Evolutionary conservation across 1,140 invertebrate species (phyloP).

Genomic region (Drosophila kanapiae): DNA sequence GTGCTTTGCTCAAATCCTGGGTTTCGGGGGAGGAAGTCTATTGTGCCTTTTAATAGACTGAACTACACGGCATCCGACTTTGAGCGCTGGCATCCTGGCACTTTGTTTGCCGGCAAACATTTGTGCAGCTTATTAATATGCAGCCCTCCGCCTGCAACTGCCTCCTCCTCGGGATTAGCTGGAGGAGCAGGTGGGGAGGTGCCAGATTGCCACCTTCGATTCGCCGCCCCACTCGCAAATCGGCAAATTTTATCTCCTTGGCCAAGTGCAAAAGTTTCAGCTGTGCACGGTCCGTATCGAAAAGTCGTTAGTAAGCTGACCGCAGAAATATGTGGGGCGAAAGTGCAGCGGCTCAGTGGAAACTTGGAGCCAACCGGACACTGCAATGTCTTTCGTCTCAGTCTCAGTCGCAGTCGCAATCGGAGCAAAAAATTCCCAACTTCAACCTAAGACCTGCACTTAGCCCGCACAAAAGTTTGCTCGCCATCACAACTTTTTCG

Average conservation of each 20-base stretch:
- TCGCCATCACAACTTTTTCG: constrained; percentile 48
- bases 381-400: constrained; percentile 45
- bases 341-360: constrained; percentile 31
- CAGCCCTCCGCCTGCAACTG: constrained; percentile 37
- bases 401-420: constrained; percentile 49
- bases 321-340: constrained; percentile 62
- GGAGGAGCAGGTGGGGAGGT: constrained; percentile 57
- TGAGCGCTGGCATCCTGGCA: constrained; percentile 42
- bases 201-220: constrained; percentile 1
- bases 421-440: constrained; percentile 67
- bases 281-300: constrained; percentile 63
- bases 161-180: constrained; percentile 39
- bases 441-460: constrained; percentile 71
- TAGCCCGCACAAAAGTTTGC: constrained; percentile 65
- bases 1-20: not conserved
- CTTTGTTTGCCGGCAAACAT: constrained; percentile 70
- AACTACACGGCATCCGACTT: constrained; percentile 45
- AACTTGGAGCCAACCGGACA: constrained; percentile 35
- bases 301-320: constrained; percentile 81
- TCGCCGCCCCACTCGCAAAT: constrained; percentile 41
- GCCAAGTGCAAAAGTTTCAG: constrained; percentile 66
- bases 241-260: constrained; percentile 71
- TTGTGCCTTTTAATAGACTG: constrained; percentile 78
- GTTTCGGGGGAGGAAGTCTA: constrained; percentile 38
- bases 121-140: constrained; percentile 80